A percentile compares a stretch with the other conserved stretches of the same genome.
phyloP scores from a whole-genome alignment of 2,797 vertebrate species.

The Lacerta agilis region DNA sequence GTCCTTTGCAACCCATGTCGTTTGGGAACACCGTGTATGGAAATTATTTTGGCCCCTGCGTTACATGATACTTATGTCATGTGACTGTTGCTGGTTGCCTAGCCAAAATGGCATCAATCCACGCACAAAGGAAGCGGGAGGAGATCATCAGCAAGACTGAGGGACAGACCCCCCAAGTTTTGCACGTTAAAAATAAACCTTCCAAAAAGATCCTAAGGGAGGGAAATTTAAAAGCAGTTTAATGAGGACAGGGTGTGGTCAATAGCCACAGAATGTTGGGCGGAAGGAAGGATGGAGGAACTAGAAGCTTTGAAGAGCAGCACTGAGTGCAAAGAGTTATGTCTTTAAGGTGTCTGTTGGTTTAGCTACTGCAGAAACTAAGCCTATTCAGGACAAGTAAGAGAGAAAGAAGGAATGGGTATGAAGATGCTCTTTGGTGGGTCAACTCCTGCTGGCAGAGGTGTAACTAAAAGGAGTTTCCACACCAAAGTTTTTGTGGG shows the following conservation, averaged over 20 bases:
- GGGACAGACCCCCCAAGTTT: no score
- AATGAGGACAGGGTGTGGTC: not conserved
- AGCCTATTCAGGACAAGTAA: not conserved
- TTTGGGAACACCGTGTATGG: not conserved
- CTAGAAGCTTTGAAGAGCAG: not conserved
- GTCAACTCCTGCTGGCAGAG: not conserved
- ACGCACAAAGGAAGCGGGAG: no score
- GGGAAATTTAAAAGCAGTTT: not conserved
- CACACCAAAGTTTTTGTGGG: not conserved
- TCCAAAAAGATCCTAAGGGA: not conserved
- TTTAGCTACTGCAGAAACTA: not conserved
- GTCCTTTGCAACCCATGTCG: not conserved
- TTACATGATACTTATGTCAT: not conserved
- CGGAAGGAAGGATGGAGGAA: not conserved
- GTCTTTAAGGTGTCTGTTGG: not conserved
- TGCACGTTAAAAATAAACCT: no score
- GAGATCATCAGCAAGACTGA: no score
- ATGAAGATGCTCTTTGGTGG: not conserved
- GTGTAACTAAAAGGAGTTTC: not conserved
- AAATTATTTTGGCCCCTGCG: not conserved
- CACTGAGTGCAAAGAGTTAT: not conserved
- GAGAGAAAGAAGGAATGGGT: not conserved
- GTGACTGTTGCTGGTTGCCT: no score
- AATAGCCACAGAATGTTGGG: not conserved
- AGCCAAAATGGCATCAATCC: no score